phyloP scores from a whole-genome alignment of 2,797 vertebrate genomes.

The Trachops cirrhosus region DNA sequence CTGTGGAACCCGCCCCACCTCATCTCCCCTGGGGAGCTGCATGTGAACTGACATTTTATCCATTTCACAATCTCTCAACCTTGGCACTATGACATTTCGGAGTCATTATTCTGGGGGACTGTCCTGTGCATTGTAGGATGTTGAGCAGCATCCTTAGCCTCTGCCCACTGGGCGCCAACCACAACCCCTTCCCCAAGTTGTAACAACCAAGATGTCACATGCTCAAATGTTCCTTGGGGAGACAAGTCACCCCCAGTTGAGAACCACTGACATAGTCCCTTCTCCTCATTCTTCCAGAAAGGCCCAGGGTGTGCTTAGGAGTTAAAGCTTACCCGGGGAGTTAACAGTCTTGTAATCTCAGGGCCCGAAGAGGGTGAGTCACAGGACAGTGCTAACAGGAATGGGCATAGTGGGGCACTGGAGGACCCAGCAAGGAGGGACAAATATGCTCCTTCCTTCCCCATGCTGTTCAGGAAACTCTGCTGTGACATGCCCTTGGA shows the following conservation, averaged over 20 bases:
- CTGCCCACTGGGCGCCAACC: no score
- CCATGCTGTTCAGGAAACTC: not conserved
- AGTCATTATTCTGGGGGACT: not conserved
- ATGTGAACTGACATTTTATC: accelerated
- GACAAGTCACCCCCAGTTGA: not conserved
- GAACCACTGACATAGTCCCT: no score
- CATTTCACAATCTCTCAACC: not conserved
- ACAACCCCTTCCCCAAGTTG: no score
- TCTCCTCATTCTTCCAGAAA: not conserved
- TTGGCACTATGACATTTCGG: not conserved
- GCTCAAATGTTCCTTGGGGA: not conserved
- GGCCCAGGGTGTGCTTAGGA: not conserved
- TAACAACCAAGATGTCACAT: not conserved
- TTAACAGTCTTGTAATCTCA: not conserved
- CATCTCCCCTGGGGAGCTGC: no score
- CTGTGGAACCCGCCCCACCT: not conserved
- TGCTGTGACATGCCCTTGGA: not conserved
- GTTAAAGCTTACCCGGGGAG: not conserved
- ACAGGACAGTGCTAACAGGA: not conserved
- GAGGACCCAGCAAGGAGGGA: not conserved
- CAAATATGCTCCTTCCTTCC: not conserved
- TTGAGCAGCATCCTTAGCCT: no score
- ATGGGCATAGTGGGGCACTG: not conserved
- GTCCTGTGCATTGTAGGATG: no score
- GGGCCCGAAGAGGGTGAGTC: not conserved